Conservation (phyloP, 2,797 vertebrate genomes). For the Chelon auratus region DNA sequence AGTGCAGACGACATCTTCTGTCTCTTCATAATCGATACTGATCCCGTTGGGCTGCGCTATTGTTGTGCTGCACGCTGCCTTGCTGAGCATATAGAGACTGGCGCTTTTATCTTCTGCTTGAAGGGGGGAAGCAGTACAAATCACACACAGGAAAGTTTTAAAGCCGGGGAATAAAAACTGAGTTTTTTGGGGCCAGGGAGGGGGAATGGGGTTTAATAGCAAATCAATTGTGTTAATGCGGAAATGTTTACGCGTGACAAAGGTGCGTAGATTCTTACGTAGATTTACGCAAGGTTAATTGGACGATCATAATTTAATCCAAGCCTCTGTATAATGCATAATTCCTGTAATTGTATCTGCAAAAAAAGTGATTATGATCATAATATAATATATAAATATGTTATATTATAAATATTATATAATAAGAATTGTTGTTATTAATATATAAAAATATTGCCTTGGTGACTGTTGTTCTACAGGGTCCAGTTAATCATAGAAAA, state of each 20-base stretch:
- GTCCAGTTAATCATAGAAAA: neutral
- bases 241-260: slow-evolving; percentile 35
- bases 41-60: slow-evolving; percentile 88
- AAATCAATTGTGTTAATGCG: slow-evolving; percentile 40
- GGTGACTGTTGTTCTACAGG: neutral
- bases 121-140: slow-evolving; percentile 50
- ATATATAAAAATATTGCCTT: neutral
- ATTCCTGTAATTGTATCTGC: slow-evolving; percentile 1
- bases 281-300: slow-evolving; percentile 49
- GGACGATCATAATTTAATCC: slow-evolving; percentile 30
- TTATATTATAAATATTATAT: neutral
- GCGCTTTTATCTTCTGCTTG: slow-evolving; percentile 71
- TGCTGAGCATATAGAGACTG: slow-evolving; percentile 68
- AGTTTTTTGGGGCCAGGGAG: neutral
- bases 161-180: slow-evolving; percentile 44
- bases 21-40: slow-evolving; percentile 92
- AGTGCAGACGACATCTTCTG: slow-evolving; percentile 92
- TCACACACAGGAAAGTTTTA: slow-evolving; percentile 61
- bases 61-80: slow-evolving; percentile 84
- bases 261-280: slow-evolving; percentile 16
- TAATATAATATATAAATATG: neutral
- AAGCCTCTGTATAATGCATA: slow-evolving; percentile 17
- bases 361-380: too few relatives aligned
- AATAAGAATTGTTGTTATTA: neutral
- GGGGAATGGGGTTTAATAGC: slow-evolving; percentile 21